A percentile compares a stretch with the other conserved stretches of the same genome.
Conservation (phyloP, 2,888 invertebrate species). For the Caenorhabditis sp. region DNA sequence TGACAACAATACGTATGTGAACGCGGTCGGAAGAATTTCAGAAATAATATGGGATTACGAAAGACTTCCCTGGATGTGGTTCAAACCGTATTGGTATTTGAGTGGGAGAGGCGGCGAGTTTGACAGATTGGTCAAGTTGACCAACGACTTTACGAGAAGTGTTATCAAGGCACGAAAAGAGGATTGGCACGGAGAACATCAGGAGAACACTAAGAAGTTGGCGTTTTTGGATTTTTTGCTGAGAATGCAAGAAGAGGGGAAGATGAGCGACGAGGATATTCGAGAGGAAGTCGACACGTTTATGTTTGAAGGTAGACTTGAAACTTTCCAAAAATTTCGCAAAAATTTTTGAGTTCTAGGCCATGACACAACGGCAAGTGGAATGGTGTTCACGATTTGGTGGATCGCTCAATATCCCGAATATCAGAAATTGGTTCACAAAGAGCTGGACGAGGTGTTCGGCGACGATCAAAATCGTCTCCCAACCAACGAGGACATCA, state of each 20-base stretch:
- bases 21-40: constrained; percentile 53
- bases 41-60: constrained; percentile 54
- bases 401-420: constrained; percentile 71
- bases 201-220: neutral
- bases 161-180: constrained; percentile 42
- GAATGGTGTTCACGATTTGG: constrained; percentile 71
- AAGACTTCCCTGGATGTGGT: constrained; percentile 70
- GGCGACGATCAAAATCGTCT: constrained; percentile 31
- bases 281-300: constrained; percentile 72
- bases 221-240: constrained; percentile 74
- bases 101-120: constrained; percentile 72
- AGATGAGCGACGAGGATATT: constrained; percentile 72
- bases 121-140: constrained; percentile 36
- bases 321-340: no score
- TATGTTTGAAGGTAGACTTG: constrained; percentile 72
- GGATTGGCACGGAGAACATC: neutral
- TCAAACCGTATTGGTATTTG: constrained; percentile 75
- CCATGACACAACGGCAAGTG: constrained; percentile 73
- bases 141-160: constrained; percentile 57
- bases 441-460: constrained; percentile 51
- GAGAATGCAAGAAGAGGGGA: constrained; percentile 68
- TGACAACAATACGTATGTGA: constrained; percentile 56
- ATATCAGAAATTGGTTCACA: constrained; percentile 66
- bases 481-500: constrained; percentile 69
- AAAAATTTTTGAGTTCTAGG: constrained; percentile 18